Conservation (phyloP, 2,888 invertebrate genomes). For the Leptogaster cylindrica region DNA sequence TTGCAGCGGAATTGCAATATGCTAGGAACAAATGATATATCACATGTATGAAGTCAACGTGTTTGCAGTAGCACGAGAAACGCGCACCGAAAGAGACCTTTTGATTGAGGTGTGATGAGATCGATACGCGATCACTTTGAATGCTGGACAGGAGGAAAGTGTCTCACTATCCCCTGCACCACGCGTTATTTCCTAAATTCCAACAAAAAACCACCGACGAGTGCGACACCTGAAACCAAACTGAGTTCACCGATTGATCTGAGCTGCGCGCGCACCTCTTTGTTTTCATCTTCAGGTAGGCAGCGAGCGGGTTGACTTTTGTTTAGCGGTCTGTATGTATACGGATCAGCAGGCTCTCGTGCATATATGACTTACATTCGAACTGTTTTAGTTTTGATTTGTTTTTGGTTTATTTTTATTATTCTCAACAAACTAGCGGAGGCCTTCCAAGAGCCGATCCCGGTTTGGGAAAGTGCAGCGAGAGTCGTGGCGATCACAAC, state of each 20-base stretch:
- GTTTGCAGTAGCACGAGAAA: neutral
- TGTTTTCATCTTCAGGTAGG: conserved; percentile 43
- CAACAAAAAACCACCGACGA: conserved; percentile 48
- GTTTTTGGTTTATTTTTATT: neutral
- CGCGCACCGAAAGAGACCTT: no score
- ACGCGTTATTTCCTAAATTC: neutral
- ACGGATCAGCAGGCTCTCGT: conserved; percentile 10
- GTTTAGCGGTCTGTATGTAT: conserved; percentile 35
- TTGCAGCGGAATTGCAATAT: conserved; percentile 15
- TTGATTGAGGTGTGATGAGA: no score
- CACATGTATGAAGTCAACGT: neutral
- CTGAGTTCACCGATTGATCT: conserved; percentile 26
- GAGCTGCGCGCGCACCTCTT: conserved; percentile 37
- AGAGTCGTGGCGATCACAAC: conserved; percentile 19
- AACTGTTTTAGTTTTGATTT: neutral
- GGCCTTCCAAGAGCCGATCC: conserved; percentile 7
- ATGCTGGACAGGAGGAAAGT: conserved; percentile 11
- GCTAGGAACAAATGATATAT: conserved; percentile 6
- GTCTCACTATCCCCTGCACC: neutral
- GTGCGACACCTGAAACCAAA: conserved; percentile 48
- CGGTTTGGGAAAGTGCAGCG: conserved; percentile 7
- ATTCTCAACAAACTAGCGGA: neutral
- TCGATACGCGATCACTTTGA: no score
- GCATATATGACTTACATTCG: conserved; percentile 32
- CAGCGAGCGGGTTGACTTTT: conserved; percentile 23